Evolutionary conservation across 2,888 invertebrate genomes (phyloP), one percentile per base, ranked within the genome.

Genomic region (Hypomecis atomaria): DNA sequence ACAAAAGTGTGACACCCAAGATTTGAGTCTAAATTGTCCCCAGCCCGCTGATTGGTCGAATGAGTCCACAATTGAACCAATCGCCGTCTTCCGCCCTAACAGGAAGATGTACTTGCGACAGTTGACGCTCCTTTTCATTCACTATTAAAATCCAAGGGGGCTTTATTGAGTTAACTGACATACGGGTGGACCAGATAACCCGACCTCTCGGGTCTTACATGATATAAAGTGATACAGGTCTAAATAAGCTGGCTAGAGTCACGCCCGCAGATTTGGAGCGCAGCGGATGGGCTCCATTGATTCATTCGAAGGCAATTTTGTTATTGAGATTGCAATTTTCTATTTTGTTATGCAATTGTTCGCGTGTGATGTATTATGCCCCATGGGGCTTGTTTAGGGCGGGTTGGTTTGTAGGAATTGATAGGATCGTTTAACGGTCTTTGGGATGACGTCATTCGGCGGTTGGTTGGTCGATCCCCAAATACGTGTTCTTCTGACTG

Each of bases 101-200:
- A 90, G 92, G 91, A 91, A 89, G 85, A 76, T 81, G 81, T 85
- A 84, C 88, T 89, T 89, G 86, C 78, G 81, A 78, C 76, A 78
- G 78, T 85, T 85, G 59, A 78, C 81, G 82, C 85, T 89, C 78
- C 89, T 87, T 90, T 91, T 89, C 90, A 92, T 86, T 89, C 86
- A 84, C 90, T 86, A 90, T 90, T 92, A 90, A 90, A 90, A 79
- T 74, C 78, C 85, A 86, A 90, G 91, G 92, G 92, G 91, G 87
- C 74, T 85, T 91, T 89, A 92, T 91, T 91, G 89, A 89, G 86
- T 90, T 91, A 91, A 91, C 87, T 89, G 87, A 87, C 78, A 89
- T 91, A 91, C 90, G 91, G 90, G 92, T 77, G 66, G 70, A 70
- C 88, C 84, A 79, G 64, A 73, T 76, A 79, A 65, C 56, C 63